Base-by-base conservation (phyloP, 2,888 invertebrate species). In the Lordiphosa andalusiaca region DNA sequence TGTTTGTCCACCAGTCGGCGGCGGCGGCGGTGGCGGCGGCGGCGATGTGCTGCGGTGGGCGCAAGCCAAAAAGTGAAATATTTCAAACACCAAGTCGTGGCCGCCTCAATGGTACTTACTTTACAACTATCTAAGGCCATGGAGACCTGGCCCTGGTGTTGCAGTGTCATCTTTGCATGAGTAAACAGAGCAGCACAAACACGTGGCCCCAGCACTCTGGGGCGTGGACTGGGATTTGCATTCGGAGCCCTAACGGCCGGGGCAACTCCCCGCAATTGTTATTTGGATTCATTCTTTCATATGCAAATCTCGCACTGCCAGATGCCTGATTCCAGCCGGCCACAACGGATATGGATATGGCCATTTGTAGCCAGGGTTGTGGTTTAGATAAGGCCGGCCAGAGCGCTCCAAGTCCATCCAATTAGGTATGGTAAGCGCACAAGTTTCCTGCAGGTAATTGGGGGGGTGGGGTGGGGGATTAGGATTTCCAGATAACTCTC, bases 31-130 rank as follows among this genome's bases (percentile, higher is more conserved):
- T n/a, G n/a, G n/a, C 9, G 2, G 40, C 44, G 16, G 33, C 12
- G 63, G 68, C n/a, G n/a, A n/a, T n/a, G n/a, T n/a, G n/a, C 9
- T 5, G 40, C 44, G 16, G 33, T 23, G 63, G 68, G 68, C 62
- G 41, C 52, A 57, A 66, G 58, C 63, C 84, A 84, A 86, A 86
- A 44, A 81, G 82, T 86, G 82, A 85, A 87, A 85, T 86, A 85
- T 81, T 80, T 81, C 71, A 85, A 80, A 82, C 83, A 78, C 84
- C 78, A 71, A 55, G 40, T 71, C 59, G 59, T 67, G 61, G 53
- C 69, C 51, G 63, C 49, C 63, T 55, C 48, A 47, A 42, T 41
- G 46, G 46, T 19, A 48, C 12, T n/a, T 16, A 48, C 37, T 5
- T 10, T 4, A 23, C 12, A 19, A 19, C 39, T 13, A 39, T 39